Percentiles rank a stretch among this genome's conserved stretches.
phyloP scores from a whole-genome alignment of 2,113 vertebrate species.

The Paramisgurnus dabryanus region DNA sequence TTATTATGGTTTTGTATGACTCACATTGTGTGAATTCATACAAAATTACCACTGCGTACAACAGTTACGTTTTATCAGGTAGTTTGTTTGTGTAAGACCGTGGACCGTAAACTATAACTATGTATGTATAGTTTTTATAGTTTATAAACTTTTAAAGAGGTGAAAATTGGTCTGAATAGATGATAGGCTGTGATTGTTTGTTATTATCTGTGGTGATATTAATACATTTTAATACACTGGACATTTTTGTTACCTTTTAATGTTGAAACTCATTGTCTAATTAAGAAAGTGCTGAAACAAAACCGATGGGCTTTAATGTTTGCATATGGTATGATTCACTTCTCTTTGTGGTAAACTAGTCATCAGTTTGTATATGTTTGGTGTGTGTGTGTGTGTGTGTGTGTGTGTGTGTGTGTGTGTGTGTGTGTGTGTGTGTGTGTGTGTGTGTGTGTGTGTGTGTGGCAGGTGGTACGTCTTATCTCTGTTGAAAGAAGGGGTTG shows the following conservation, averaged over 20 bases:
- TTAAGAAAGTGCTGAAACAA: neutral
- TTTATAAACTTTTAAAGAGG: too few species aligned
- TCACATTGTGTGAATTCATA: too few species aligned
- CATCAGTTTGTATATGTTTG: neutral
- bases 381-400: slow-evolving; percentile 21
- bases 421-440: neutral
- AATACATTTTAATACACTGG: neutral
- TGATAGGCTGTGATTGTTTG: too few species aligned
- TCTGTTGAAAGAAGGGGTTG: slow-evolving; percentile 36
- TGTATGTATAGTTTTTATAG: too few species aligned
- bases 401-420: neutral
- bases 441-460: neutral
- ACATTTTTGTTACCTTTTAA: too few species aligned
- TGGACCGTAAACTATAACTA: too few species aligned
- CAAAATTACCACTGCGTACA: too few species aligned
- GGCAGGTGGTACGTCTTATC: slow-evolving; percentile 41
- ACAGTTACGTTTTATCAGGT: too few species aligned
- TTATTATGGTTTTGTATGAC: too few species aligned
- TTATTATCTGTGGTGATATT: too few species aligned
- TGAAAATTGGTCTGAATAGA: too few species aligned
- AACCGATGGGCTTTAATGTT: neutral
- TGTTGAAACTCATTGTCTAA: neutral
- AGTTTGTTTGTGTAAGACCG: too few species aligned
- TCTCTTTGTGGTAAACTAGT: slow-evolving; percentile 8
- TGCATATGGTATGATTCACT: neutral